Evolutionary conservation across 1,140 invertebrate species (phyloP).

Genomic region (Hydropsyche tenuis): DNA sequence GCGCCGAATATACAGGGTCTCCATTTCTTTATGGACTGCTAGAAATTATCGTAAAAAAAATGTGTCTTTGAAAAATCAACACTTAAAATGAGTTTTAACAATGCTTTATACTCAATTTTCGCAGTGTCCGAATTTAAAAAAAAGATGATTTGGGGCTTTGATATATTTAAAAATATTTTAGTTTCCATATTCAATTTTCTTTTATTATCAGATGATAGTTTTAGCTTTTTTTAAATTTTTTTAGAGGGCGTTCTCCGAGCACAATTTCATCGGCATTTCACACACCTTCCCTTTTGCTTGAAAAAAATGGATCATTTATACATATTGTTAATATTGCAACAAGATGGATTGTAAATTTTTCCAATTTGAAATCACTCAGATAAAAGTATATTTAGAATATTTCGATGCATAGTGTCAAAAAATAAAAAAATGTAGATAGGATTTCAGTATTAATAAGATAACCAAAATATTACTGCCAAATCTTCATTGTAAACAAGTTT

Average conservation of each 20-base stretch:
- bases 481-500: slow-evolving; percentile 2
- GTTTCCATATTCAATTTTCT: too few species aligned
- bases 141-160: too few species aligned
- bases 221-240: too few species aligned
- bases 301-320: slow-evolving; percentile 28
- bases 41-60: background rate
- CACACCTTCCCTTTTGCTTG: slow-evolving; percentile 40
- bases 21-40: slow-evolving; percentile 15
- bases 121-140: too few species aligned
- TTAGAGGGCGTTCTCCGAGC: slow-evolving; percentile 21
- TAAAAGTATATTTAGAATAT: slow-evolving; percentile 38
- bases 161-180: too few species aligned
- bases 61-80: slow-evolving; percentile 8
- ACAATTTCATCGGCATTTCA: slow-evolving; percentile 47
- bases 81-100: too few species aligned
- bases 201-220: too few species aligned
- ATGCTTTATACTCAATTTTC: too few species aligned
- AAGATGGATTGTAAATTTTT: slow-evolving; percentile 37
- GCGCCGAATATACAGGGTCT: slow-evolving; percentile 19
- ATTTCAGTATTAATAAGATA: slow-evolving; percentile 42
- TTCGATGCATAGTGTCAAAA: slow-evolving; percentile 38
- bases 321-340: slow-evolving; percentile 19
- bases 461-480: slow-evolving; percentile 46
- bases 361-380: slow-evolving; percentile 41
- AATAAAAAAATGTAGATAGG: slow-evolving; percentile 46